A percentile compares a stretch with the other conserved stretches of the same genome.
These are phyloP conservation scores for Creontiades dilutus DNA, from an alignment of 2,888 invertebrate species.

Conservation along the genomic window DNA sequence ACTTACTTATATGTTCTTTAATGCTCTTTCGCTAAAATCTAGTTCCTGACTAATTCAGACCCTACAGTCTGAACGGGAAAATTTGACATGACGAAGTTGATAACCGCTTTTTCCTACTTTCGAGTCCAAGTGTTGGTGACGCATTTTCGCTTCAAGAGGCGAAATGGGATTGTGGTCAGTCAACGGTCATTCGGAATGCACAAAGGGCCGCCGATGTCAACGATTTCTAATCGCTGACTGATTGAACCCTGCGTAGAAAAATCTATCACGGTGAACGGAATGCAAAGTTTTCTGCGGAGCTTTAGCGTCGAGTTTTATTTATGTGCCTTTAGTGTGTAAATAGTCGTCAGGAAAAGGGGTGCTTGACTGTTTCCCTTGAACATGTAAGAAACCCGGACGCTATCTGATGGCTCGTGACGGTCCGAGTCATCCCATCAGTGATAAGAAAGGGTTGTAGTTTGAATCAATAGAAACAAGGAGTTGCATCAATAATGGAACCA, in stretches of 20 bases:
- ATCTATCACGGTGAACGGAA: not conserved
- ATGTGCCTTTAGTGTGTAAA: slow-evolving; percentile 54
- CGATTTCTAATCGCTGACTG: slow-evolving; percentile 32
- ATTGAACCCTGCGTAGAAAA: not conserved
- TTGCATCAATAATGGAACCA: slow-evolving; percentile 62
- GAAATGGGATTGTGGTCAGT: no score
- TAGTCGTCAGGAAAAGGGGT: slow-evolving; percentile 17
- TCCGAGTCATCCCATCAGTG: slow-evolving; percentile 41
- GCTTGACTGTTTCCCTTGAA: slow-evolving; percentile 38
- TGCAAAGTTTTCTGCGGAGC: not conserved
- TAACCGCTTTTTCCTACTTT: no score
- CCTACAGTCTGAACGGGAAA: no score
- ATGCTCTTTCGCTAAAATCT: no score
- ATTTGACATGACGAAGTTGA: no score
- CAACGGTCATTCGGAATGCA: not conserved
- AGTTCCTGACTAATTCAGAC: no score
- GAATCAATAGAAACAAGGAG: slow-evolving; percentile 41
- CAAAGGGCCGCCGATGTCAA: not conserved
- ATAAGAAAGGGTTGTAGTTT: slow-evolving; percentile 22
- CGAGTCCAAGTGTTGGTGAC: no score
- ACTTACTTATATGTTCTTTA: no score
- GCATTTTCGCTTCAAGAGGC: no score
- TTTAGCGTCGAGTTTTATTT: slow-evolving; percentile 24
- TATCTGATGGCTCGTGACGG: slow-evolving; percentile 59
- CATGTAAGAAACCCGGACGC: slow-evolving; percentile 12